A percentile compares a stretch with the other conserved stretches of the same genome.
Evolutionary conservation across 1,140 invertebrate genomes (phyloP).

Genomic region (Saccostrea cuccullata): DNA sequence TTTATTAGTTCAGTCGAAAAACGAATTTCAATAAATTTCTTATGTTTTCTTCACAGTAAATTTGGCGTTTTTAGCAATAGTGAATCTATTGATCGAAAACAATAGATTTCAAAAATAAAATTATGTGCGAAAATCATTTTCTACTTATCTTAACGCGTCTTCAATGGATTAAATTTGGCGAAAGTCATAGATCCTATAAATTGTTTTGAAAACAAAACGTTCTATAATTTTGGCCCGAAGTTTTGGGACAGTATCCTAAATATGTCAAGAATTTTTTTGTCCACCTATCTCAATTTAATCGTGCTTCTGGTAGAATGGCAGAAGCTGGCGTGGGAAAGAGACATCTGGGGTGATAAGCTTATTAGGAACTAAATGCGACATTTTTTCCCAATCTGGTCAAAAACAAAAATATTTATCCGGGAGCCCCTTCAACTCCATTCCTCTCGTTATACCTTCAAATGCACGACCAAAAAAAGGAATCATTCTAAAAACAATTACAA

Average conservation of each 20-base stretch:
- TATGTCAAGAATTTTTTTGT: constrained; percentile 7
- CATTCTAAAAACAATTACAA: too few relatives aligned
- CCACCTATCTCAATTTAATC: not conserved
- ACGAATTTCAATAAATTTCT: not conserved
- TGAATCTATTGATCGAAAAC: not conserved
- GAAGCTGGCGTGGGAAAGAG: not conserved
- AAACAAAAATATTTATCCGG: not conserved
- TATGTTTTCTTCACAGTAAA: not conserved
- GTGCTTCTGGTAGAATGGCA: not conserved
- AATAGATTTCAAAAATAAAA: not conserved
- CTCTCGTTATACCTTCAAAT: too few relatives aligned
- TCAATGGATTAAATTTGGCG: not conserved
- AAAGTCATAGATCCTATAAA: not conserved
- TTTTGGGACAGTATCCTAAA: not conserved
- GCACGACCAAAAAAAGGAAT: too few relatives aligned
- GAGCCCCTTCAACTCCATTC: too few relatives aligned
- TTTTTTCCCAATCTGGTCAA: not conserved
- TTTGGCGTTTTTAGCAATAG: not conserved
- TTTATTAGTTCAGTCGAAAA: not conserved
- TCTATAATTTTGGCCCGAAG: not conserved
- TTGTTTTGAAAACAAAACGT: not conserved
- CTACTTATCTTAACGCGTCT: not conserved
- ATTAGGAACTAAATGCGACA: not conserved
- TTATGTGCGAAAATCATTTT: not conserved
- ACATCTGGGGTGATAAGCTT: constrained; percentile 16